Evolutionary conservation across 2,888 invertebrate genomes (phyloP), one percentile per base, ranked within the genome.

Genomic region (Rhodophaea formosa): DNA sequence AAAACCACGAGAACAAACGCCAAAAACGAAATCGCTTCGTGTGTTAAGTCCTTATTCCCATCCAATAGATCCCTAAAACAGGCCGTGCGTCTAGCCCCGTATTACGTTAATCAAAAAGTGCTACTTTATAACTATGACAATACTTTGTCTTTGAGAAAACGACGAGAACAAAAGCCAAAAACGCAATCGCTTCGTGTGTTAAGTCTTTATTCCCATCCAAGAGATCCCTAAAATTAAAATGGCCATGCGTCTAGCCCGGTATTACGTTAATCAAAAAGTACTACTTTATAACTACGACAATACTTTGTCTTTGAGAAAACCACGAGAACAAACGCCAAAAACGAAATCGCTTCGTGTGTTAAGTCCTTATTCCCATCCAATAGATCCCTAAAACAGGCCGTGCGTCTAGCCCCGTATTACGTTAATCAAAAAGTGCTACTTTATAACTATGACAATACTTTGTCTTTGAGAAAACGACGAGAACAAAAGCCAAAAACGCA

Each of bases 51-150:
- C 35, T 35, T 35, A 35, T 10, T 35, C 35, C 12, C 35, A 35
- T 35, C 12, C 10, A 6, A 35, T 35, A 35, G 35, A 12, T 35
- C 35, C 35, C 35, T 35, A 35, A 76, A 80, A 77, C 75, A n/a
- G 68, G 68, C 45, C 66, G 70, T 74, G 64, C 68, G 74, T 68
- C 79, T 70, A 61, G 67, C 76, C 71, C 63, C 68, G 66, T 73
- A 68, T 66, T 66, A 69, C 64, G 56, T 87, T 56, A 88, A 91
- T 86, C 89, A n/a, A n/a, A n/a, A n/a, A n/a, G n/a, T n/a, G n/a
- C n/a, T n/a, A n/a, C n/a, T n/a, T n/a, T n/a, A n/a, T n/a, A n/a
- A n/a, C n/a, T n/a, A n/a, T n/a, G n/a, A n/a, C n/a, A n/a, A n/a
- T n/a, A n/a, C n/a, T n/a, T n/a, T n/a, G n/a, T n/a, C n/a, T n/a